Percentiles rank a stretch among this genome's conserved stretches.
Evolutionary conservation across 1,140 invertebrate species (phyloP).

Genomic region (Thalassaphorura encarpata): DNA sequence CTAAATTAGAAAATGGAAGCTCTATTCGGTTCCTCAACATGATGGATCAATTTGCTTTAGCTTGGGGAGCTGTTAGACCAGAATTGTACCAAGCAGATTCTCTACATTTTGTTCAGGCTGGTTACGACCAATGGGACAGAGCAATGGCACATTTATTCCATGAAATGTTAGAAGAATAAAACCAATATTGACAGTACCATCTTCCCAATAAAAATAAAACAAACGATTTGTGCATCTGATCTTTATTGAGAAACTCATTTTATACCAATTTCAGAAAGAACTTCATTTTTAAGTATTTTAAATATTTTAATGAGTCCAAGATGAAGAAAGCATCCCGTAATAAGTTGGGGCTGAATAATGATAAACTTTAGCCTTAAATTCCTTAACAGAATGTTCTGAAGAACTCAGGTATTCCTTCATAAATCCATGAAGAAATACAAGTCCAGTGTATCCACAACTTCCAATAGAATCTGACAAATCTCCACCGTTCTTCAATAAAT

Average conservation of each 20-base stretch:
- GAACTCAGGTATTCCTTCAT: no score
- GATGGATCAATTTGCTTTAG: slow-evolving; percentile 8
- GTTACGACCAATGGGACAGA: slow-evolving; percentile 11
- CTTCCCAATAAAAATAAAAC: no score
- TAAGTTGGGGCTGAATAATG: slow-evolving; percentile 21
- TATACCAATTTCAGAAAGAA: no score
- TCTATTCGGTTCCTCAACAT: slow-evolving; percentile 12
- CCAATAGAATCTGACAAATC: not conserved
- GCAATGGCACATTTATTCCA: slow-evolving; percentile 11
- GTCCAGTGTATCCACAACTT: slow-evolving; percentile 21
- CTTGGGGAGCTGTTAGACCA: slow-evolving; percentile 3
- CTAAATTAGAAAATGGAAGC: slow-evolving; percentile 5
- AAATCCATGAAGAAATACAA: slow-evolving; percentile 21
- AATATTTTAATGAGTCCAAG: no score
- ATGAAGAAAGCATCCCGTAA: slow-evolving; percentile 20
- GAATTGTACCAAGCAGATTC: slow-evolving; percentile 6
- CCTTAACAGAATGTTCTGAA: not conserved
- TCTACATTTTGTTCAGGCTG: slow-evolving; percentile 10
- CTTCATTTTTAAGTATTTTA: no score
- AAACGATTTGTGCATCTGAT: no score
- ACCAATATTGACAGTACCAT: no score
- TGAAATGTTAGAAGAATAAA: slow-evolving; percentile 11
- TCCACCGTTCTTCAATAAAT: slow-evolving; percentile 8
- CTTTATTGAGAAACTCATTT: no score
- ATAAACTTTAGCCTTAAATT: slow-evolving; percentile 2